phyloP scores from a whole-genome alignment of 2,113 vertebrate species.

The Rhineura floridana region DNA sequence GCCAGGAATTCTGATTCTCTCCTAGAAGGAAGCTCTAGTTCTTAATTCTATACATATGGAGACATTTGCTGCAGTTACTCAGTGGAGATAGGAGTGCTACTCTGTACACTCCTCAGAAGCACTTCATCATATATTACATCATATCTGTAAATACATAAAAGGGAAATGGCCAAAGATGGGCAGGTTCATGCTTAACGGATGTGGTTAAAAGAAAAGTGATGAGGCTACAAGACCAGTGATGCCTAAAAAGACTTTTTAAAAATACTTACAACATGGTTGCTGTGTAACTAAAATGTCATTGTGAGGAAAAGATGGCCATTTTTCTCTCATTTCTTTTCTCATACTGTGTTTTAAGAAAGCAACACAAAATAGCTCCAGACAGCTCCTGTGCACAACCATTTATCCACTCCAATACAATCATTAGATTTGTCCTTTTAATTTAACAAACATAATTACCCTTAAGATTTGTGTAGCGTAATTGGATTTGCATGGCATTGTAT shows the following conservation, averaged over 20 bases:
- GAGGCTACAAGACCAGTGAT: neutral
- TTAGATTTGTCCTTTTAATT: conserved; percentile 21
- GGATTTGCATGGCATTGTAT: neutral
- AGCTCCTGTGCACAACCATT: neutral
- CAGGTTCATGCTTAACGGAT: neutral
- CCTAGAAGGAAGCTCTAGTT: neutral
- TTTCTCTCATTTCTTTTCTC: neutral
- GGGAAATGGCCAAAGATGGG: neutral
- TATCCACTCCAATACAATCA: neutral
- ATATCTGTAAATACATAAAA: too few species aligned
- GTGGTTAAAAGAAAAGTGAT: neutral
- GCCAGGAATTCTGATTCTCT: neutral
- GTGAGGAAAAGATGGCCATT: neutral
- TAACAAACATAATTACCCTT: conserved; percentile 11
- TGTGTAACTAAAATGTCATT: neutral
- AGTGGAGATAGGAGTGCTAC: neutral
- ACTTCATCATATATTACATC: neutral
- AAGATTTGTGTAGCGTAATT: conserved; percentile 1
- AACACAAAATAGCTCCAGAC: neutral
- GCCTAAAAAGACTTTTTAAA: too few species aligned
- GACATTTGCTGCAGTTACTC: neutral
- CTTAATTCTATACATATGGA: neutral
- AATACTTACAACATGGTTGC: neutral
- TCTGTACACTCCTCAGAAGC: neutral
- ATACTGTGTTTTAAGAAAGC: neutral